Evolutionary conservation across 2,797 vertebrate genomes (phyloP), one percentile per base, ranked within the genome.

Genomic region (Thripadectes ignobilis): DNA sequence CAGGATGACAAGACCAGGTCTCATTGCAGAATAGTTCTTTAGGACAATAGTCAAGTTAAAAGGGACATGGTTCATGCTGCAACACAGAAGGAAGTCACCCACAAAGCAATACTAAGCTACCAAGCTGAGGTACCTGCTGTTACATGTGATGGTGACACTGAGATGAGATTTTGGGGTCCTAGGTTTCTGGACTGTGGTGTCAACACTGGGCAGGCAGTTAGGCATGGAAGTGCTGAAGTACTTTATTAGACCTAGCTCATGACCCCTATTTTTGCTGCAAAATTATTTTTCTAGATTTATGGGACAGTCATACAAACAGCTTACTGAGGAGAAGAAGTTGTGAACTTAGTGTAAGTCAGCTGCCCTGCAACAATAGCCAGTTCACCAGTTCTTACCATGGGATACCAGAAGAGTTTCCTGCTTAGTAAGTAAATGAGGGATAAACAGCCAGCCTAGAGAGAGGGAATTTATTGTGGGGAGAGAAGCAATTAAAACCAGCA

Each of bases 71-170:
- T 52, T 83, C 21, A 54, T 39, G 13, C 36, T 45, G 14, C 43
- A 71, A 36, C 45, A 24, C 38, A 1, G 4, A 57, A 74, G 14
- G 32, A 67, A 2, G 12, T 27, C 15, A 75, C 10, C 26, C n/a
- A 39, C 1, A 0, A 45, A 46, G 15, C 38, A 58, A 18, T 14
- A 39, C 20, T 29, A 55, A 59, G 46, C 55, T 61, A 58, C 9
- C 26, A 45, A n/a, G n/a, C 2, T 2, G 0, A 39, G 21, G 9
- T 32, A 71, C 34, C 15, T 6, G 0, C 39, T 62, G 14, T 46
- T 61, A 41, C 27, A 63, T 32, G 22, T 0, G 3, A 14, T 6
- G 19, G 62, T 39, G 36, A 71, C 26, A 8, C 46, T 27, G 18
- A 79, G 26, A 24, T 24, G 19, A 65, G 54, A 20, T 61, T 93